Evolutionary conservation across 2,797 vertebrate genomes (phyloP).

Genomic region (Platalea minor): DNA sequence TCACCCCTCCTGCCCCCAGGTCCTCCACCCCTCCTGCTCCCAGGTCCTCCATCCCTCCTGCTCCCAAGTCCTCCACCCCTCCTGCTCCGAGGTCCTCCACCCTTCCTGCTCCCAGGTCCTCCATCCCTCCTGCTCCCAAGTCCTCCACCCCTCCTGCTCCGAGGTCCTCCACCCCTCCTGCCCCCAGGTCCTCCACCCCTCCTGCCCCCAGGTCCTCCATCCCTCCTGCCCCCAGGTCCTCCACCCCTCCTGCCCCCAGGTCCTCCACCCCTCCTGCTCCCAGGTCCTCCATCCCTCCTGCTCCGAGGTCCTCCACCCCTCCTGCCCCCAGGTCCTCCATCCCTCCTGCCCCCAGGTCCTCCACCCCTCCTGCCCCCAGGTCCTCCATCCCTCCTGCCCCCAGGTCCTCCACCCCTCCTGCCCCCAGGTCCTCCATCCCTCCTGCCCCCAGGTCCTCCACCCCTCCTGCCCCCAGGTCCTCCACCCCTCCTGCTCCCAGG

Average conservation of each 20-base stretch:
- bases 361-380: not conserved
- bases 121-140: not conserved
- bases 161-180: not conserved
- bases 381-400: not conserved
- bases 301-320: not conserved
- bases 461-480: not conserved
- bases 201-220: too few relatives aligned
- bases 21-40: not conserved
- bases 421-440: not conserved
- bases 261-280: too few relatives aligned
- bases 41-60: not conserved
- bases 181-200: not conserved
- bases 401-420: not conserved
- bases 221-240: too few relatives aligned
- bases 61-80: not conserved
- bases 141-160: not conserved
- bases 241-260: not conserved
- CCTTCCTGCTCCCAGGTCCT: not conserved
- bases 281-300: too few relatives aligned
- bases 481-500: not conserved
- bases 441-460: too few relatives aligned
- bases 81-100: not conserved
- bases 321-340: not conserved
- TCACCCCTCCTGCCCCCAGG: too few relatives aligned
- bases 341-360: too few relatives aligned